phyloP scores from a whole-genome alignment of 23 tunicate species.

The Halocynthia roretzi region DNA sequence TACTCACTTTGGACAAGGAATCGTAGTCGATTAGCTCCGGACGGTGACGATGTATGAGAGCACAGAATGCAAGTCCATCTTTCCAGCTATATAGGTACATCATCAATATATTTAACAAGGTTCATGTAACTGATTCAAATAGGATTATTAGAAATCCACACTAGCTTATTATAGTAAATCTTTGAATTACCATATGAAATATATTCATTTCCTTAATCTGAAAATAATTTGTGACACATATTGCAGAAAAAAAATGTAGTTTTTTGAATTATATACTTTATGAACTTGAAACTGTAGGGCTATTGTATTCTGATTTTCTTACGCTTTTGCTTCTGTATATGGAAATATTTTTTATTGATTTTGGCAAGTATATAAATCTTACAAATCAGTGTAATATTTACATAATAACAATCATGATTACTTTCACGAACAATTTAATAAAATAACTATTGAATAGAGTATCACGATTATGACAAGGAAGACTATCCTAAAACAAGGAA shows the following conservation, averaged over 20 bases:
- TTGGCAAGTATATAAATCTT: too few relatives aligned
- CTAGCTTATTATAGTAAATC: background rate
- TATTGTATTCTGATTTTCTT: too few relatives aligned
- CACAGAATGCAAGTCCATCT: slow-evolving; percentile 99
- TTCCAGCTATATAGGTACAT: slow-evolving; percentile 81
- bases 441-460: too few relatives aligned
- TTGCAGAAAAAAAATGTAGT: background rate
- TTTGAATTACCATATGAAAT: background rate
- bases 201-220: background rate
- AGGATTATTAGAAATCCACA: background rate
- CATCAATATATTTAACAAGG: background rate
- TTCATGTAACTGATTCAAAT: background rate
- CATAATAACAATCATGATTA: too few relatives aligned
- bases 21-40: slow-evolving; percentile 95
- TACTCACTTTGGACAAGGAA: slow-evolving; percentile 72
- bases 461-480: too few relatives aligned
- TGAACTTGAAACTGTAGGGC: too few relatives aligned
- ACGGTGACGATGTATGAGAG: slow-evolving; percentile 95
- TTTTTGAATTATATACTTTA: background rate
- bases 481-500: too few relatives aligned
- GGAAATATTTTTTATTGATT: too few relatives aligned
- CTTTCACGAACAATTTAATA: too few relatives aligned
- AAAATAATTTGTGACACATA: background rate
- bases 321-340: too few relatives aligned
- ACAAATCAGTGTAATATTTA: too few relatives aligned